Conservation (phyloP, 1,140 invertebrate species). For the Drosophila navojoa region DNA sequence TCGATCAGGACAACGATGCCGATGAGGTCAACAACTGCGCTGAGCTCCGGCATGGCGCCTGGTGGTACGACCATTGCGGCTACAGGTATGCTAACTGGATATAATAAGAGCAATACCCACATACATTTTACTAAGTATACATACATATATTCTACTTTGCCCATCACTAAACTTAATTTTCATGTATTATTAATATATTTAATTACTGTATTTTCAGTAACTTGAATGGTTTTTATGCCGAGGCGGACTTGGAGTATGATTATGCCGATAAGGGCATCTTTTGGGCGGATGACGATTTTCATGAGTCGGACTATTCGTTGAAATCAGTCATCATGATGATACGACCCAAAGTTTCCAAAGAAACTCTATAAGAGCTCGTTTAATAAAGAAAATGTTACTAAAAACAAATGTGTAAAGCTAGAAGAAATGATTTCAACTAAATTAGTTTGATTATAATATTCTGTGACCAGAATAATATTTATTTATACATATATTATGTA, state of each 20-base stretch:
- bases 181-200: not conserved
- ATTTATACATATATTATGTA: too few species aligned
- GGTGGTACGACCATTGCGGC: slow-evolving; percentile 28
- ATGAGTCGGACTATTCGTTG: not conserved
- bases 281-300: not conserved
- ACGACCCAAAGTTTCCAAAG: not conserved
- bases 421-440: too few species aligned
- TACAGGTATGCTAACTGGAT: slow-evolving; percentile 3
- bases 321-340: slow-evolving; percentile 40
- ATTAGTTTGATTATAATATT: too few species aligned
- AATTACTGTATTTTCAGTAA: slow-evolving; percentile 20
- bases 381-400: too few species aligned
- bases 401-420: too few species aligned
- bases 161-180: too few species aligned
- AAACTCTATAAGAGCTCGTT: too few species aligned
- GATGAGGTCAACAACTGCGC: not conserved
- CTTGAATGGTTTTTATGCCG: slow-evolving; percentile 24
- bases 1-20: slow-evolving; percentile 16
- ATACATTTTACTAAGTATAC: too few species aligned
- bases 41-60: not conserved
- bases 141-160: too few species aligned
- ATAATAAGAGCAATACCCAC: too few species aligned
- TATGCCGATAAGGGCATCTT: not conserved
- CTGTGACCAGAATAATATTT: too few species aligned
- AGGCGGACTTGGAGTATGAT: not conserved